Base-by-base conservation (phyloP, 2,888 invertebrate genomes). In the Scaptomyza flava region DNA sequence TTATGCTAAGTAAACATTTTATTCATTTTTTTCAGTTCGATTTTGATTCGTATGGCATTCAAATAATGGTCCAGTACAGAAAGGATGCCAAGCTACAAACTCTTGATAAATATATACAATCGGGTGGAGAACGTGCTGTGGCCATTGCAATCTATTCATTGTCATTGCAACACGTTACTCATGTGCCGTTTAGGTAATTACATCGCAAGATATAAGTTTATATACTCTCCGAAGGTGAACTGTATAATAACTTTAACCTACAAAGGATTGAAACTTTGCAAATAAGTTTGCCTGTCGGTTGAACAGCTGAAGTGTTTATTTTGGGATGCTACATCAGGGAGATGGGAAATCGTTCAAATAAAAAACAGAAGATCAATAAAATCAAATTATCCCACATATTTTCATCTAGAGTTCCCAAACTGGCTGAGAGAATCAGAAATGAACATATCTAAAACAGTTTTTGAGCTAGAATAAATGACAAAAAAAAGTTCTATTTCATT, bases 71-170 rank as follows among this genome's bases (percentile, higher is more conserved):
- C 1, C 95, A 96, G 77, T 99, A 97, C 93, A 94, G 99, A 0
- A 95, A 94, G 56, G 93, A 94, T 3, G 96, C 97, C 76, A 94
- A 94, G 41, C 91, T 99, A 38, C 95, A 96, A 84, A 96, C 96
- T 83, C 92, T 99, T 58, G 97, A 96, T 50, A 93, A 96, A 0
- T 94, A 95, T 88, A 94, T 95, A 69, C 99, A 99, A 93, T 98
- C 98, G 74, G 99, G 99, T 3, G 99, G 99, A 0, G 99, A 99
- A 93, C 93, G 98, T 36, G 97, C 98, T 2, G 96, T 99, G 0
- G 95, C 97, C 3, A 99, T 99, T 2, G 98, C 99, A 1, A 93
- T 98, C 5, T 99, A 97, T 90, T 95, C 99, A 90, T 93, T 99
- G 91, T 94, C 99, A 0, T 93, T 99, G 61, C 99, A 99, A 92